These are phyloP conservation scores for Clarias laeviceps DNA, from an alignment of 2,797 vertebrate species.

Conservation along the genomic window DNA sequence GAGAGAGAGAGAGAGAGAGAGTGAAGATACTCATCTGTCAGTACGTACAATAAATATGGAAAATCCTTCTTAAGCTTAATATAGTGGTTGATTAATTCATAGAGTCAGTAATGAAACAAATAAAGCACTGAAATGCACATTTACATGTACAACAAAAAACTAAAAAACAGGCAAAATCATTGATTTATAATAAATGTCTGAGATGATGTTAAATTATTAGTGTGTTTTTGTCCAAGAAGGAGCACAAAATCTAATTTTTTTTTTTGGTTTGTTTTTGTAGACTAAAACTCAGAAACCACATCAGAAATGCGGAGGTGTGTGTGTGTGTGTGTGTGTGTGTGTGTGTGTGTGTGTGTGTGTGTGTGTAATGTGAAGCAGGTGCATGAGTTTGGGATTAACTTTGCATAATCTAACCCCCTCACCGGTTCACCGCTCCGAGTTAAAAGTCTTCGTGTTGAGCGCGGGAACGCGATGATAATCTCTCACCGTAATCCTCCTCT, in stretches of 20 bases:
- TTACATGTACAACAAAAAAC: neutral
- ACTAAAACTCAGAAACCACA: neutral
- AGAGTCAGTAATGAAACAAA: neutral
- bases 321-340: no score
- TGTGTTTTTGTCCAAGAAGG: neutral
- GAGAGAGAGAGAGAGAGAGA: no score
- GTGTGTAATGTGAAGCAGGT: slow-evolving; percentile 69
- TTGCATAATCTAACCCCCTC: slow-evolving; percentile 67
- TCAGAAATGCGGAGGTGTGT: slow-evolving; percentile 19
- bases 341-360: slow-evolving; percentile 37
- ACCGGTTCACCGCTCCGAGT: neutral
- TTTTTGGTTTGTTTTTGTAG: neutral
- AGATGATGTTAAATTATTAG: neutral
- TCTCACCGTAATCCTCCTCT: neutral
- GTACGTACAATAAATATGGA: neutral
- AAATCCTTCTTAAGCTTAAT: no score
- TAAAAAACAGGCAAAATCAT: neutral
- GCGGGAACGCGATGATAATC: slow-evolving; percentile 22
- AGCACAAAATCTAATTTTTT: neutral
- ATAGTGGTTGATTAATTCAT: no score
- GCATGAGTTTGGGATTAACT: slow-evolving; percentile 71
- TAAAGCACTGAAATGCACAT: neutral
- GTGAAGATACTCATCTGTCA: neutral
- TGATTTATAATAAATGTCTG: neutral
- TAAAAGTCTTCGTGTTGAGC: slow-evolving; percentile 17